These are phyloP conservation scores for Escarpia spicata DNA, from an alignment of 2,888 invertebrate genomes.

Conservation along the genomic window DNA sequence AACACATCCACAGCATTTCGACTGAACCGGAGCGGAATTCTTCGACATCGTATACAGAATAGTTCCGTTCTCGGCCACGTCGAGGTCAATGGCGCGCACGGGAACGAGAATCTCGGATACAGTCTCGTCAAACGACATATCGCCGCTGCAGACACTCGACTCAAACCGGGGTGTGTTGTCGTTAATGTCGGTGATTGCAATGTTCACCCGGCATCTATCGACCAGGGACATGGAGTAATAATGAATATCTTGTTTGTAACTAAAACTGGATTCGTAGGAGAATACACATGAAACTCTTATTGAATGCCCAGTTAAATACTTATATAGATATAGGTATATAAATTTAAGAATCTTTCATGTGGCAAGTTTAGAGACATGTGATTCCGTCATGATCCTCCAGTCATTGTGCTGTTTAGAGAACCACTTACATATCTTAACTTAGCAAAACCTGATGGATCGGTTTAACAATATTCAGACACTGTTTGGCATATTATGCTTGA, in stretches of 20 bases:
- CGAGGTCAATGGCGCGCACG: conserved; percentile 53
- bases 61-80: conserved; percentile 49
- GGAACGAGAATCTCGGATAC: conserved; percentile 23
- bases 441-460: no score
- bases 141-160: conserved; percentile 23
- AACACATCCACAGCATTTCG: not conserved
- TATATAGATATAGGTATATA: no score
- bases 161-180: conserved; percentile 38
- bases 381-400: no score
- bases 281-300: no score
- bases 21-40: conserved; percentile 24
- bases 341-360: no score
- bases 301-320: no score
- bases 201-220: conserved; percentile 23
- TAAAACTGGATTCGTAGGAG: not conserved
- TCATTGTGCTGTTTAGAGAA: no score
- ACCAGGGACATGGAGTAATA: not conserved
- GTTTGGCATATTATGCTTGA: no score
- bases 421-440: no score
- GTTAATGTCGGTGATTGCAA: conserved; percentile 36
- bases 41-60: conserved; percentile 44
- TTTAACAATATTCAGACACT: no score
- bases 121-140: conserved; percentile 35
- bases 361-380: no score
- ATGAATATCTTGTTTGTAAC: not conserved